Evolutionary conservation across 2,888 invertebrate genomes (phyloP).

Genomic region (Dynastes tityus): DNA sequence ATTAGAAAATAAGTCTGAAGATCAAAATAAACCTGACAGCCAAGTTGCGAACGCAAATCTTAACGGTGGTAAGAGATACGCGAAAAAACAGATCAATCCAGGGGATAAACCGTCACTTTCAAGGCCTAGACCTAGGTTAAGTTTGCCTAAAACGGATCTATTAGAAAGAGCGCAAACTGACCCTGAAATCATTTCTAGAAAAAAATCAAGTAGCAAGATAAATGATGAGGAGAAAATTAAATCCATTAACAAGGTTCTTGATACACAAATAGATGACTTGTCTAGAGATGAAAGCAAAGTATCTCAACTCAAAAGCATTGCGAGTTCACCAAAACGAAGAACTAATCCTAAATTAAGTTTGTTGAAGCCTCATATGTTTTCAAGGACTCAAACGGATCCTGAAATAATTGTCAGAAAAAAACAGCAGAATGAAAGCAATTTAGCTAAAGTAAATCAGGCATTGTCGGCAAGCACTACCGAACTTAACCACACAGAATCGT

Average conservation of each 20-base stretch:
- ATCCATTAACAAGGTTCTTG: neutral
- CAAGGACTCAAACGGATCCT: slow-evolving; percentile 24
- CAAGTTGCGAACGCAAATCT: neutral
- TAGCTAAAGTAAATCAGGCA: neutral
- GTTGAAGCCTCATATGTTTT: neutral
- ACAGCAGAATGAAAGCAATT: neutral
- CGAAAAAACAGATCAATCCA: neutral
- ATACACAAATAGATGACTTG: neutral
- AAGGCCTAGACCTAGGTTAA: slow-evolving; percentile 3
- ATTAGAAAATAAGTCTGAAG: neutral
- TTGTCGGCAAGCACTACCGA: slow-evolving; percentile 4
- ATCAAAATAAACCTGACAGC: neutral
- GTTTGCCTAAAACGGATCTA: neutral
- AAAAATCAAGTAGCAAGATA: neutral
- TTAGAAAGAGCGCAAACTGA: slow-evolving; percentile 5
- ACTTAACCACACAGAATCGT: slow-evolving; percentile 1
- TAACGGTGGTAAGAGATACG: neutral
- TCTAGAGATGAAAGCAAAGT: neutral
- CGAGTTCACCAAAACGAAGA: neutral
- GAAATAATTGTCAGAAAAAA: slow-evolving; percentile 25
- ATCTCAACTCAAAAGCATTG: neutral
- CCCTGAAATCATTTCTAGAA: neutral
- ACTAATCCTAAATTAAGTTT: neutral
- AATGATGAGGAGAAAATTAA: neutral
- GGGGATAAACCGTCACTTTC: neutral